Percentiles rank a stretch among this genome's conserved stretches.
Conservation (phyloP, 2,113 vertebrate species). For the Narcine bancroftii region DNA sequence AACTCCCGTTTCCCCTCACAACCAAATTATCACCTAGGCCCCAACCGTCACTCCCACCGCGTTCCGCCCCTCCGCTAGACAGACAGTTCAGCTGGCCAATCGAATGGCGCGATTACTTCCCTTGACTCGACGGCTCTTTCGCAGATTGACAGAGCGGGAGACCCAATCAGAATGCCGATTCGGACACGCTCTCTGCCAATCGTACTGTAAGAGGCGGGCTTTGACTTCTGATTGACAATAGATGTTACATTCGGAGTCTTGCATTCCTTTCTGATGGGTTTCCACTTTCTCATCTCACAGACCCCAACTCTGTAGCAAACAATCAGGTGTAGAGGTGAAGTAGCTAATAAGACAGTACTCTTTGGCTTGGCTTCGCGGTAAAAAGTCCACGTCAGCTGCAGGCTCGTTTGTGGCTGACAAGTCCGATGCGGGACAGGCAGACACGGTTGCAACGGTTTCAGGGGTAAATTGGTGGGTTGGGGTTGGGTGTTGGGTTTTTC, state of each 20-base stretch:
- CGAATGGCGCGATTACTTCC: neutral
- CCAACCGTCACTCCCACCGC: conserved; percentile 1
- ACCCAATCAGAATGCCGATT: neutral
- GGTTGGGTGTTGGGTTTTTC: no score
- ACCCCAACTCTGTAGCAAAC: neutral
- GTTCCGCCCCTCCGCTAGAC: neutral
- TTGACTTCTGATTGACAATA: neutral
- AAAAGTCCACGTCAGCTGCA: no score
- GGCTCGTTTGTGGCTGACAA: no score
- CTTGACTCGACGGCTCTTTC: neutral
- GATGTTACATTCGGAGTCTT: neutral
- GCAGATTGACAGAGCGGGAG: neutral
- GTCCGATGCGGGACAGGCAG: no score
- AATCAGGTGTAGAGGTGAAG: no score
- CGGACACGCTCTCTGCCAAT: neutral
- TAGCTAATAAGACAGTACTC: no score
- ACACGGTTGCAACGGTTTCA: no score
- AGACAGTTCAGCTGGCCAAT: neutral
- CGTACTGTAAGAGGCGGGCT: neutral
- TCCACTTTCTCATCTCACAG: neutral
- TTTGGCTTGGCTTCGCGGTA: no score
- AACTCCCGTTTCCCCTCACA: conserved; percentile 24
- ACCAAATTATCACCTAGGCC: conserved; percentile 32
- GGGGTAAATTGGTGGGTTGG: no score
- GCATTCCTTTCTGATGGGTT: no score